Evolutionary conservation across 2,888 invertebrate genomes (phyloP).

Genomic region (Acleris literana): DNA sequence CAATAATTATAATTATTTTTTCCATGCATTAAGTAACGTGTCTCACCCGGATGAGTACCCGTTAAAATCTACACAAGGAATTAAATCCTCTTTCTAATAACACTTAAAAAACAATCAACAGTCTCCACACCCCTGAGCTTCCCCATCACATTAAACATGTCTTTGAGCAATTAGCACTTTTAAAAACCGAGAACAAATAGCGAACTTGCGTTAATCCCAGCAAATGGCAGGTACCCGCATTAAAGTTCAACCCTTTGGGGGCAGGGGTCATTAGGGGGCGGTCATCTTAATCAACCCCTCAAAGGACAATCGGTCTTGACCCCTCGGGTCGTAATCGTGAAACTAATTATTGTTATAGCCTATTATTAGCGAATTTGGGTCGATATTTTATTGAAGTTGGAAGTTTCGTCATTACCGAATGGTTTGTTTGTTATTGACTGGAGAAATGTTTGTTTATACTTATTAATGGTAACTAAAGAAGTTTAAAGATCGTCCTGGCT

Average conservation of each 20-base stretch:
- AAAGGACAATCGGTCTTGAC: conserved; percentile 73
- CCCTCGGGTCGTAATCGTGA: conserved; percentile 32
- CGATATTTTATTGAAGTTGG: conserved; percentile 36
- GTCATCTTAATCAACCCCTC: conserved; percentile 82
- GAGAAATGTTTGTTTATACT: no score
- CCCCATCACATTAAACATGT: conserved; percentile 10
- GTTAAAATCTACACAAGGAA: no score
- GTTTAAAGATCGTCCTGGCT: no score
- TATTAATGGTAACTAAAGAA: no score
- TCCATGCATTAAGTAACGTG: no score
- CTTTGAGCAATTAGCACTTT: conserved; percentile 67
- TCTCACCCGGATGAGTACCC: no score
- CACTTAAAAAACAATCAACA: conserved; percentile 1
- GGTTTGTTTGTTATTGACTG: not conserved
- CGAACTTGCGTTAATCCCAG: conserved; percentile 59
- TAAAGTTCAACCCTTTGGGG: conserved; percentile 59
- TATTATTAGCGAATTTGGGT: conserved; percentile 36
- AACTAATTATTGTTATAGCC: conserved; percentile 39
- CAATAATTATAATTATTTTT: no score
- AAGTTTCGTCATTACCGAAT: conserved; percentile 5
- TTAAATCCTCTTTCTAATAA: no score
- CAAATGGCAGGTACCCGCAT: conserved; percentile 76
- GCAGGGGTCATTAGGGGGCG: conserved; percentile 45
- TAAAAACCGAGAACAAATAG: conserved; percentile 66
- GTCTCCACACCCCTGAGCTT: not conserved